Evolutionary conservation across 2,797 vertebrate genomes (phyloP).

Genomic region (Sebastes variabilis): DNA sequence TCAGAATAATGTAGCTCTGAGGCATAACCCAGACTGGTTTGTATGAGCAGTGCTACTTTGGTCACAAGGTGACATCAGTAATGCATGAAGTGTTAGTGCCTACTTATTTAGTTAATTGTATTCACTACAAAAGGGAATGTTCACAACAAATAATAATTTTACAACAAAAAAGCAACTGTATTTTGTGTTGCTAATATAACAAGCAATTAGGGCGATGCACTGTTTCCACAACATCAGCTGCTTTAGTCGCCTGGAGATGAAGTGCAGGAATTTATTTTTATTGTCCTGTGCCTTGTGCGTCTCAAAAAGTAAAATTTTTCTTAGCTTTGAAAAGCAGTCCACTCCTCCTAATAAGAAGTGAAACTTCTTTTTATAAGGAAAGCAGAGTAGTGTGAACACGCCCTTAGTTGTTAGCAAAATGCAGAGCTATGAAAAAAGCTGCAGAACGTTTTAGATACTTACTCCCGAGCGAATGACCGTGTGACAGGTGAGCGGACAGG

Average conservation of each 20-base stretch:
- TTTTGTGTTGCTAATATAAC: not conserved
- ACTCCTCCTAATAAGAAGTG: not conserved
- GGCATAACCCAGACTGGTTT: slow-evolving; percentile 42
- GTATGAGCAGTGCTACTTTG: slow-evolving; percentile 48
- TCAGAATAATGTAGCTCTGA: slow-evolving; percentile 32
- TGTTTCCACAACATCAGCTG: not conserved
- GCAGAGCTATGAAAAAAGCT: not conserved
- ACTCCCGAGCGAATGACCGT: slow-evolving; percentile 96
- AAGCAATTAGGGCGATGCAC: not conserved
- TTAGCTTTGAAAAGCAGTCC: not conserved
- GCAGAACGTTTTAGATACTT: slow-evolving; percentile 78
- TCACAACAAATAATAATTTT: slow-evolving; percentile 44
- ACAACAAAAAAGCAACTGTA: not conserved
- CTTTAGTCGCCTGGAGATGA: not conserved
- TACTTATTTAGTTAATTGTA: slow-evolving; percentile 44
- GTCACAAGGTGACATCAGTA: slow-evolving; percentile 69
- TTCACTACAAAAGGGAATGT: slow-evolving; percentile 60
- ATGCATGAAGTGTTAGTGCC: slow-evolving; percentile 81
- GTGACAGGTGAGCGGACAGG: slow-evolving; percentile 97
- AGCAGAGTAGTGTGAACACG: slow-evolving; percentile 58
- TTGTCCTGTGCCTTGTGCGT: not conserved
- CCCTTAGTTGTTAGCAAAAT: slow-evolving; percentile 47
- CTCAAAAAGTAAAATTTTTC: not conserved
- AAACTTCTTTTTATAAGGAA: not conserved
- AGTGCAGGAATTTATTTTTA: not conserved